Evolutionary conservation across 2,113 vertebrate genomes (phyloP), one percentile per base, ranked within the genome.

Genomic region (Tor tambroides): DNA sequence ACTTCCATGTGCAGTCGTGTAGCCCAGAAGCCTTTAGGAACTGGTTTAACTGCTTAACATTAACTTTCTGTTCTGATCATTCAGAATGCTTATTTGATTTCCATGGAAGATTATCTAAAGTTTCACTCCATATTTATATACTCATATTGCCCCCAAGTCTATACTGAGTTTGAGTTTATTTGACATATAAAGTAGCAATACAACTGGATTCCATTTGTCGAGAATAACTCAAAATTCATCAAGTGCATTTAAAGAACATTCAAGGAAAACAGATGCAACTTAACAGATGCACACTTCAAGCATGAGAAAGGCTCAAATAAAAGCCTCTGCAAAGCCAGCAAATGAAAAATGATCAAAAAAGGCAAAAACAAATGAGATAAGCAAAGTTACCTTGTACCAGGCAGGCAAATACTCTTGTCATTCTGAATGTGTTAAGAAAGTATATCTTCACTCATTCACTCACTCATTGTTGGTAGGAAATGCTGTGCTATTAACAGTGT

Each of bases 401-500:
- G 21, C 21, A 49, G 59, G 15, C 10, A 46, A 14, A 46, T 32
- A 35, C 21, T 26, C 15, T 85, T 30, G 38, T 46, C 38, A 65
- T 61, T 32, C n/a, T 11, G 46, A 69, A 51, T 46, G 59, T 56
- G 38, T 5, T 8, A 32, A 51, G 19, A 65, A 26, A 14, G 14
- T 61, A 15, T 23, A 17, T 56, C 41, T 76, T 63, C 43, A n/a
- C n/a, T n/a, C 21, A 9, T 11, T 69, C 26, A 35, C 76, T 61
- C 63, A 23, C 43, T 80, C 65, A 59, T 23, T 54, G 51, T 63
- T 59, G 38, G 35, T 67, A 54, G 26, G 49, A 46, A 74, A 80
- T 15, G 35, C 51, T 87, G 80, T n/a, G 69, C 30, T 80, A 67
- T 76, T 38, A 30, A 28, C 41, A 85, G 88, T 81, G 83, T 92